phyloP scores from a whole-genome alignment of 2,113 vertebrate genomes.

The Rhipidura dahli region DNA sequence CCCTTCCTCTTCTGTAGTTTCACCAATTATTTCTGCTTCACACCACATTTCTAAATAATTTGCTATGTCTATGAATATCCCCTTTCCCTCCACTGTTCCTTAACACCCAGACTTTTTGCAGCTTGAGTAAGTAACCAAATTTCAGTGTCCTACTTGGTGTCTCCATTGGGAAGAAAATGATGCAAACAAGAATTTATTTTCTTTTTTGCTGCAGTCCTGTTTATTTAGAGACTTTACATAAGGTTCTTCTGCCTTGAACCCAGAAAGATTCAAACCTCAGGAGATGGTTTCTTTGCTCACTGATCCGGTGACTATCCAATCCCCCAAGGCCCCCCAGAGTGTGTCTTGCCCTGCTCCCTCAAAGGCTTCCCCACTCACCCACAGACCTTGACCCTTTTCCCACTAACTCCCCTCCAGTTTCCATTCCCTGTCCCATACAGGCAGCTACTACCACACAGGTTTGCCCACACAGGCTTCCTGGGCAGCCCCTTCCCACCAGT shows the following conservation, averaged over 20 bases:
- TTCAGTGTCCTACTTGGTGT: background rate
- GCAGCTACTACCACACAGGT: background rate
- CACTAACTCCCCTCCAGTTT: fast-evolving
- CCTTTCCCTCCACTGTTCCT: background rate
- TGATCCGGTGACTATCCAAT: background rate
- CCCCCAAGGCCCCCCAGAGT: background rate
- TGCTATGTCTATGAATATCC: background rate
- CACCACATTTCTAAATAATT: background rate
- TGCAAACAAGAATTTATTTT: background rate
- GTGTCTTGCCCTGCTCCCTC: fast-evolving
- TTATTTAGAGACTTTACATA: background rate
- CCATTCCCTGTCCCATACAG: background rate
- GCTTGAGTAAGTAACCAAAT: background rate
- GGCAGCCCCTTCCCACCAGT: background rate
- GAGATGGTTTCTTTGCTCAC: background rate
- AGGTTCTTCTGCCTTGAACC: background rate
- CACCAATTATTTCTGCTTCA: constrained; percentile 37
- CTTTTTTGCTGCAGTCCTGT: background rate
- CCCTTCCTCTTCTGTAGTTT: background rate
- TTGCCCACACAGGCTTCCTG: background rate
- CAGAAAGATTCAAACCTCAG: background rate
- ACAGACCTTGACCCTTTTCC: background rate
- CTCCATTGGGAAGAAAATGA: background rate
- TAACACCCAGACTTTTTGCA: background rate
- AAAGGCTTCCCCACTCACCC: background rate